Evolutionary conservation across 30 jellyfish, hydroid and myxozoan species (phyloP), one percentile per base, ranked within the genome.

Genomic region (Chrysaora quinquecirrha): DNA sequence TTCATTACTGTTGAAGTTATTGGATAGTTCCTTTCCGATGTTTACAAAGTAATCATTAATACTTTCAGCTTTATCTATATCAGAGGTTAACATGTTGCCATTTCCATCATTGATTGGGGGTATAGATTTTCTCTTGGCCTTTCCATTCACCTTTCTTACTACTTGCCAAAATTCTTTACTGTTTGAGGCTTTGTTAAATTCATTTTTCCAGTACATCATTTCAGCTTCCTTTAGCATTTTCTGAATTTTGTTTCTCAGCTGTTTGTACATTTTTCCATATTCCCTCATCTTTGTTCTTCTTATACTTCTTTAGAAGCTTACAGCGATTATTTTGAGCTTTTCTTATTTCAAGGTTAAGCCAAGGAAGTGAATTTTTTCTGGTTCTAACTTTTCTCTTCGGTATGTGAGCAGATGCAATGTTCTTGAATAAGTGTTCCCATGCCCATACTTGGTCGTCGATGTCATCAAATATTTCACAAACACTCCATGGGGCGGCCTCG

Each of bases 391-490:
- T 60, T 12, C 72, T 22, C 72, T 60, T 60, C 31, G 30, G 27
- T 66, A 18, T 29, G 10, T 29, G 63, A 30, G 60, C 22, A 29
- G 23, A 6, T 25, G 71, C n/a, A n/a, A 24, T 64, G 6, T 32
- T 7, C 50, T 64, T 11, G 50, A 7, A 64, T 3, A 64, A 3
- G 23, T 64, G 52, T 18, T 64, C n/a, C 54, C 52, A 64, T 64
- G 76, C 76, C 52, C 82, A 71, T 0, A 71, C 82, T 38, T 71
- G 82, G 82, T 71, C 82, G 1, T 47, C 82, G 29, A 71, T 19
- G 30, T 71, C 82, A 38, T 71, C 71, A 19, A 71, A 71, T 71
- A 71, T 71, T 71, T 71, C 68, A 18, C 68, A 52, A 4, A 52
- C 29, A 24, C 76, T 27, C 52, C 52, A 64, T 21, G 52, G 76